Conservation (phyloP, 2,888 invertebrate species). For the Deilephila porcellus region DNA sequence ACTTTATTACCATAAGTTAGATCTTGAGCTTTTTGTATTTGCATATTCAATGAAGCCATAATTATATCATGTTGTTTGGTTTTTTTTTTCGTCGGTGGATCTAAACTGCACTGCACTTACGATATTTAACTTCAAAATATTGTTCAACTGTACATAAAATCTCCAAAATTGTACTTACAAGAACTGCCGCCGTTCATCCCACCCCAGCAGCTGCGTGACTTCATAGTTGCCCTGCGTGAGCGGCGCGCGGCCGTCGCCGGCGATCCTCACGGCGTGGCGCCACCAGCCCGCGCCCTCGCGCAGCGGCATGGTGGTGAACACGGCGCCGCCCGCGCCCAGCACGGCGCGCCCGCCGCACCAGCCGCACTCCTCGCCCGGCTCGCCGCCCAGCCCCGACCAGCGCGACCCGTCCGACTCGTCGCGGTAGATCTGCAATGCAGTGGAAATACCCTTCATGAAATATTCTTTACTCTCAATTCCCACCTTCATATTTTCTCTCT, state of each 20-base stretch:
- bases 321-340: conserved; percentile 57
- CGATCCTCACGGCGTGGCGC: conserved; percentile 68
- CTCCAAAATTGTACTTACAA: conserved; percentile 80
- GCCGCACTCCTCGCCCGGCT: conserved; percentile 75
- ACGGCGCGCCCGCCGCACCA: conserved; percentile 58
- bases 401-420: conserved; percentile 74
- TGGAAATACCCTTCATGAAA: neutral
- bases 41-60: too few relatives aligned
- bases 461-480: too few relatives aligned
- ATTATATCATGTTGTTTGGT: too few relatives aligned
- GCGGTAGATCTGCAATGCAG: conserved; percentile 65
- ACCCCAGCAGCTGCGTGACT: conserved; percentile 89
- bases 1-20: too few relatives aligned
- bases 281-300: conserved; percentile 79
- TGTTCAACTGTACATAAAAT: too few relatives aligned
- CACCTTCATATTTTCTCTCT: too few relatives aligned
- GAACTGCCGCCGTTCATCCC: conserved; percentile 89
- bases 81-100: too few relatives aligned
- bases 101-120: too few relatives aligned
- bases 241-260: conserved; percentile 60
- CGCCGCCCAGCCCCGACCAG: conserved; percentile 79
- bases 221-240: conserved; percentile 91
- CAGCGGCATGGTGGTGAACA: conserved; percentile 82
- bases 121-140: too few relatives aligned
- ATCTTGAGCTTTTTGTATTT: too few relatives aligned